Conservation (phyloP, 2,113 vertebrate species). For the Hipposideros armiger region DNA sequence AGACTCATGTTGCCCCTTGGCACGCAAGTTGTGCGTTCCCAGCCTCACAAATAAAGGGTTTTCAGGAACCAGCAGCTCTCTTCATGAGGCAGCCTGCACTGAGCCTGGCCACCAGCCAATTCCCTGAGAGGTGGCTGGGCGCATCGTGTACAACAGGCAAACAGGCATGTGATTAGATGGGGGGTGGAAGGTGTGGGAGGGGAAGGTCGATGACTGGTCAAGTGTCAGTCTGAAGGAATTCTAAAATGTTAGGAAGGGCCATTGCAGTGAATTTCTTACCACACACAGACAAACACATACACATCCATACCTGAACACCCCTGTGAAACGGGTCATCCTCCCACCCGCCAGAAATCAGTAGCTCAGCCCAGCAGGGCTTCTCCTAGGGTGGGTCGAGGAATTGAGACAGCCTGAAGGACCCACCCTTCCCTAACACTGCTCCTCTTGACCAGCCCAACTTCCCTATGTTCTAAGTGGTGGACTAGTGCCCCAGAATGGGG, state of each 20-base stretch:
- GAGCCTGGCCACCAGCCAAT: neutral
- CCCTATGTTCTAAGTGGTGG: neutral
- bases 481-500: neutral
- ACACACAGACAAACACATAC: neutral
- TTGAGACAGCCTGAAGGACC: neutral
- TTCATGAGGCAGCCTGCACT: neutral
- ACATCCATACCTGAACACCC: neutral
- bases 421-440: neutral
- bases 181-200: neutral
- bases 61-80: neutral
- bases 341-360: neutral
- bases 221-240: slow-evolving; percentile 52
- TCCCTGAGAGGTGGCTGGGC: neutral
- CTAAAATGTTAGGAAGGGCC: neutral
- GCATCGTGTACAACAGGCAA: neutral
- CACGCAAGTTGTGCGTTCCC: neutral
- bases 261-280: neutral
- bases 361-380: neutral
- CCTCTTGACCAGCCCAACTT: neutral
- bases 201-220: neutral
- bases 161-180: neutral
- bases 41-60: neutral
- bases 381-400: neutral
- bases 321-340: neutral
- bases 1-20: neutral